Evolutionary conservation across 2,888 invertebrate genomes (phyloP).

Genomic region (Ophion ventricosus): DNA sequence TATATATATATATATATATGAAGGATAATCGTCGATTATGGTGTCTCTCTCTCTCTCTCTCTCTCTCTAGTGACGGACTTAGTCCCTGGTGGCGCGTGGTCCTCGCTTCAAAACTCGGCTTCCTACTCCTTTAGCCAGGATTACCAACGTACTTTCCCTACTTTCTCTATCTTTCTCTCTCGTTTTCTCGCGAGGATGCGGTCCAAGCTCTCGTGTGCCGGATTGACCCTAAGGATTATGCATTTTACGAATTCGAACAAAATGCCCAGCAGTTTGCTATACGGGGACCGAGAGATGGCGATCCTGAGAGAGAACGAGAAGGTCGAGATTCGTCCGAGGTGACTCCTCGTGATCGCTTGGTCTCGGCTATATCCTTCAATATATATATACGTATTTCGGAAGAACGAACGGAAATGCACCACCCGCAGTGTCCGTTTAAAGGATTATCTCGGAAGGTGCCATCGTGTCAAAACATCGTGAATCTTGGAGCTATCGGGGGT

Average conservation of each 20-base stretch:
- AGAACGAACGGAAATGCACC: slow-evolving; percentile 63
- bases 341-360: slow-evolving; percentile 27
- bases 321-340: neutral
- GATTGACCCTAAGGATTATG: slow-evolving; percentile 72
- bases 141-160: slow-evolving; percentile 68
- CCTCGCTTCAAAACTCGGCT: slow-evolving; percentile 51
- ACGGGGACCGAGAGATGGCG: neutral
- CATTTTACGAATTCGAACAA: slow-evolving; percentile 44
- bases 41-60: neutral
- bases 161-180: slow-evolving; percentile 29
- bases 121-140: slow-evolving; percentile 61
- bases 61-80: slow-evolving; percentile 16
- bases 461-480: slow-evolving; percentile 81
- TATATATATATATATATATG: neutral
- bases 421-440: slow-evolving; percentile 78
- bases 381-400: slow-evolving; percentile 13
- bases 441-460: slow-evolving; percentile 80
- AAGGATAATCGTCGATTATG: slow-evolving; percentile 14
- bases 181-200: slow-evolving; percentile 35
- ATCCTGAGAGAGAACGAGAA: neutral
- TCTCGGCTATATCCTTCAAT: slow-evolving; percentile 5
- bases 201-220: slow-evolving; percentile 68
- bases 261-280: slow-evolving; percentile 27
- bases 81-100: slow-evolving; percentile 62
- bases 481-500: slow-evolving; percentile 65